These are phyloP conservation scores for Cistogaster globosa DNA, from an alignment of 2,888 invertebrate species.

Conservation along the genomic window DNA sequence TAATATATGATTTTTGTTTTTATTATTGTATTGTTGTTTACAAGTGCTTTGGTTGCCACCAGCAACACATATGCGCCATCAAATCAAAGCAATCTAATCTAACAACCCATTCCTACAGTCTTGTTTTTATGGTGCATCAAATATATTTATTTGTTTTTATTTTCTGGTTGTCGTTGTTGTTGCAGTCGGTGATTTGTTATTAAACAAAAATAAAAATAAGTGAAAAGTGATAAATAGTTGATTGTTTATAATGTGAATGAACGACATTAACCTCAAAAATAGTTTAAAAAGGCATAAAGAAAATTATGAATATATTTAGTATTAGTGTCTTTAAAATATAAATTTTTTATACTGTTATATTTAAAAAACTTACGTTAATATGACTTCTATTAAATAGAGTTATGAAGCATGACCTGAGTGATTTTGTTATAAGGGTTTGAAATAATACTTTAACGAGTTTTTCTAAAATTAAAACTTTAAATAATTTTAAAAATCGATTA, in stretches of 20 bases:
- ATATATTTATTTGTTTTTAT: neutral
- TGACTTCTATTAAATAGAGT: no score
- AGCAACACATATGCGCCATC: constrained; percentile 24
- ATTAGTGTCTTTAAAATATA: no score
- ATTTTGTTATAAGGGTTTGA: no score
- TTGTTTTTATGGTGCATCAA: constrained; percentile 16
- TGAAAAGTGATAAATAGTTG: constrained; percentile 61
- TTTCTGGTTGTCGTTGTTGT: constrained; percentile 5
- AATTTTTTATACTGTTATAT: no score
- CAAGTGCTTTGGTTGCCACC: constrained; percentile 4
- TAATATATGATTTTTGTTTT: no score
- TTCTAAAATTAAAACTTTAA: no score
- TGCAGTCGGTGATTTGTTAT: constrained; percentile 25
- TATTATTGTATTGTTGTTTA: no score
- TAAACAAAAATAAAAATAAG: constrained; percentile 50
- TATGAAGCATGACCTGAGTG: no score
- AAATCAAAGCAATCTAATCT: constrained; percentile 8
- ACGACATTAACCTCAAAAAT: constrained; percentile 76
- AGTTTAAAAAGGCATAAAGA: constrained; percentile 11
- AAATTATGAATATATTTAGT: constrained; percentile 1
- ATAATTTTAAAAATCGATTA: no score
- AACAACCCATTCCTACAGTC: constrained; percentile 6
- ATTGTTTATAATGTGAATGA: constrained; percentile 75
- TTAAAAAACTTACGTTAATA: no score
- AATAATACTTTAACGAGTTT: no score